A percentile compares a stretch with the other conserved stretches of the same genome.
Evolutionary conservation across 2,888 invertebrate genomes (phyloP).

Genomic region (Aspidiotus destructor): DNA sequence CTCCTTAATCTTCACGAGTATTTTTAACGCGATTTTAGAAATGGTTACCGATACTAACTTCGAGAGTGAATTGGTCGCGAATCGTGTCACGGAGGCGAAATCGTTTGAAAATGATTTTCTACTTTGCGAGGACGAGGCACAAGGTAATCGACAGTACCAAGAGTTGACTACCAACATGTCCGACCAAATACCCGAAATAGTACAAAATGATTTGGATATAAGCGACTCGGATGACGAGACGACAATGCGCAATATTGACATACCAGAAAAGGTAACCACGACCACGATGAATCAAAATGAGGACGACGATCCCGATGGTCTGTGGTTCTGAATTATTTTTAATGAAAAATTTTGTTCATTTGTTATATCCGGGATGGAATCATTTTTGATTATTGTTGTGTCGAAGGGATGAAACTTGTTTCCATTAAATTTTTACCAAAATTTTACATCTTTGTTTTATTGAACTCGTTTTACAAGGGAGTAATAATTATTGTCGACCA

Average conservation of each 20-base stretch:
- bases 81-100: conserved; percentile 13
- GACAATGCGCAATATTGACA: conserved; percentile 37
- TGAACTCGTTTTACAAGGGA: too few species aligned
- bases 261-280: conserved; percentile 38
- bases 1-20: background rate
- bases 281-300: conserved; percentile 39
- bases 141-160: conserved; percentile 6
- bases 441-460: too few species aligned
- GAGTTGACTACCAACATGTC: conserved; percentile 7
- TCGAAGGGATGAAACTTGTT: too few species aligned
- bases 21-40: background rate
- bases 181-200: conserved; percentile 41
- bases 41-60: conserved; percentile 3
- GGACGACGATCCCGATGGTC: conserved; percentile 48
- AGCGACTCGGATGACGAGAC: conserved; percentile 66
- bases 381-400: too few species aligned
- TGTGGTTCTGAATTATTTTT: conserved; percentile 47
- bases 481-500: too few species aligned
- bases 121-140: conserved; percentile 12
- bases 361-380: too few species aligned
- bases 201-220: conserved; percentile 63
- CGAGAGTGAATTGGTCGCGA: conserved; percentile 6
- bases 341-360: too few species aligned
- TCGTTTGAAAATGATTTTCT: conserved; percentile 20
- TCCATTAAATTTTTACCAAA: too few species aligned